These are phyloP conservation scores for Anthopleura sola DNA, from an alignment of 64 coral and sea anemone species.

Conservation along the genomic window DNA sequence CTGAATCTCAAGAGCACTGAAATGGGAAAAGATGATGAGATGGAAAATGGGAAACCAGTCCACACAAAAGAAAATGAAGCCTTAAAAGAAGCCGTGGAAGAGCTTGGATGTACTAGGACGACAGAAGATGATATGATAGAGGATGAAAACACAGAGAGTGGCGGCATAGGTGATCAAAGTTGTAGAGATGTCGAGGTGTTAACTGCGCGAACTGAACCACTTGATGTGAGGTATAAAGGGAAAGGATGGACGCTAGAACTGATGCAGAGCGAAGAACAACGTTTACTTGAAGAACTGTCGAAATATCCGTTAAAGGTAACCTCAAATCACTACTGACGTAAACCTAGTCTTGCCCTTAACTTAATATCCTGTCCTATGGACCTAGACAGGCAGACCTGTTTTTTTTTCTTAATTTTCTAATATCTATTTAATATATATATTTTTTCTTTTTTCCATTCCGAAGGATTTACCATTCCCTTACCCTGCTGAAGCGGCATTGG, in stretches of 20 bases:
- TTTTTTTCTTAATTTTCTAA: no score
- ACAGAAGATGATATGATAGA: neutral
- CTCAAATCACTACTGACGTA: neutral
- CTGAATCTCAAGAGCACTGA: neutral
- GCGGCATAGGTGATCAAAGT: neutral
- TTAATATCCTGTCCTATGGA: no score
- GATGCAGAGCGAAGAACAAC: constrained; percentile 21
- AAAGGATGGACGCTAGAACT: neutral
- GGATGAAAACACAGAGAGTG: neutral
- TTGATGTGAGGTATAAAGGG: constrained; percentile 28
- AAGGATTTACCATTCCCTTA: constrained; percentile 83
- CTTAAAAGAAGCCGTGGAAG: neutral
- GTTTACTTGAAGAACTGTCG: constrained; percentile 13
- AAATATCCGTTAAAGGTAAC: constrained; percentile 30
- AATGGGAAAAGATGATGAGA: neutral
- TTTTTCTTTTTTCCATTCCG: neutral
- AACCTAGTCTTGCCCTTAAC: neutral
- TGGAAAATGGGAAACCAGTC: neutral
- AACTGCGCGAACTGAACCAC: neutral
- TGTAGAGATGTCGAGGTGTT: neutral
- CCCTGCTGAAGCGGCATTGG: constrained; percentile 52
- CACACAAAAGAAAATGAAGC: neutral
- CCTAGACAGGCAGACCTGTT: no score
- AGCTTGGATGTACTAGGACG: neutral
- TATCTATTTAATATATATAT: neutral